Evolutionary conservation across 2,797 vertebrate genomes (phyloP).

Genomic region (Nasua narica): DNA sequence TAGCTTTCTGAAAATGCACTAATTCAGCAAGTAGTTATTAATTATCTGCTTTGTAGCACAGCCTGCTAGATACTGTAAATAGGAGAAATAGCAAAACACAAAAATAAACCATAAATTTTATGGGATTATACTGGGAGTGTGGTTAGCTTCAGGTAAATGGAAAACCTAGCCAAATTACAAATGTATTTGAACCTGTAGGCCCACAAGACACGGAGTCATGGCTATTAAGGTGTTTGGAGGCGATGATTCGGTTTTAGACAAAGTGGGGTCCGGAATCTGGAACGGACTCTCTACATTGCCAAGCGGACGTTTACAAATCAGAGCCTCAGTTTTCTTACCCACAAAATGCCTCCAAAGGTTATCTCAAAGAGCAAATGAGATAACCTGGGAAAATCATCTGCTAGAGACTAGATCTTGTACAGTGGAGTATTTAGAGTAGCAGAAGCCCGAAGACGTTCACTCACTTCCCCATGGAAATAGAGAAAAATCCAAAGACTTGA

Average conservation of each 20-base stretch:
- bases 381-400: background rate
- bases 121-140: background rate
- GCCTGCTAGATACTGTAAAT: background rate
- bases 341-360: background rate
- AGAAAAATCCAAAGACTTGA: conserved; percentile 5
- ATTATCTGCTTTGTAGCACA: background rate
- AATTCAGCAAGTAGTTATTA: background rate
- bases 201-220: background rate
- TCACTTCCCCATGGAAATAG: background rate
- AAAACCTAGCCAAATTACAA: background rate
- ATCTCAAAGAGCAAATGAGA: background rate
- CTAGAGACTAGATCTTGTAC: background rate
- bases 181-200: background rate
- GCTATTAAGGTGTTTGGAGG: background rate
- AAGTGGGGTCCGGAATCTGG: background rate
- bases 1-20: background rate
- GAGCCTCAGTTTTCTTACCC: background rate
- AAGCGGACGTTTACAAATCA: background rate
- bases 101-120: background rate
- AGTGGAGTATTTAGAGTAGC: background rate
- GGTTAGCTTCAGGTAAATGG: background rate
- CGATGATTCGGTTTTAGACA: background rate
- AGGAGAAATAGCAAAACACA: background rate
- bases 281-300: background rate
- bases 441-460: background rate